Base-by-base conservation (phyloP, 1,140 invertebrate genomes). In the Bombyx mandarina region DNA sequence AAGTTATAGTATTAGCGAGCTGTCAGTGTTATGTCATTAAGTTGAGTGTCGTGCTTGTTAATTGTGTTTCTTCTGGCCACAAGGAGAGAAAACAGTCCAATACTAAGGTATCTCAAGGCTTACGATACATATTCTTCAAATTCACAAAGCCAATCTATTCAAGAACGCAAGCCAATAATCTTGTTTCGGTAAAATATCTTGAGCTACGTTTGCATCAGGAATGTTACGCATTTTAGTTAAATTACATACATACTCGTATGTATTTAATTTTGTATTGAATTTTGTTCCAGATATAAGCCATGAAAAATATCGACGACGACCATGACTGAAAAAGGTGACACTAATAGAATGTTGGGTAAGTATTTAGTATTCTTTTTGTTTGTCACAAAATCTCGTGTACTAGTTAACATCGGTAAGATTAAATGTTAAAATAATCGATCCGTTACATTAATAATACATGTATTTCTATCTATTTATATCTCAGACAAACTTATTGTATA, bases 321-420 rank as follows among this genome's bases (percentile, higher is more conserved):
- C 62, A 86, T 86, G 83, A 86, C 79, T 86, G 83, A 86, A 66
- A 82, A 82, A 60, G 72, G 65, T 44, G 81, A 86, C 68, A 62
- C 79, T n/a, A 86, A 82, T 68, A 86, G 83, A 63, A 86, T 86
- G 83, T 66, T 86, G 75, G 83, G 83, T 86, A 55, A 83, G 81
- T 79, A 6, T 22, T 35, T 9, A 3, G 2, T 5, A 3, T 35
- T 3, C 1, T 1, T 35, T 35, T 35, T 35, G 2, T 1, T 35
- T 35, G 26, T 35, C 4, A 35, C 26, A 35, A 35, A 5, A 35
- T 5, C 26, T 35, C 26, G 26, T 35, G 26, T 8, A 49, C 2
- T 10, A 47, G 8, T 10, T 7, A 6, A 49, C 22, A 49, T 49
- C n/a, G 2, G n/a, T 49, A 8, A 18, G n/a, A 18, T 18, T 12